A percentile compares a stretch with the other conserved stretches of the same genome.
These are phyloP conservation scores for Mactromeris polynyma DNA, from an alignment of 2,888 invertebrate species.

Conservation along the genomic window DNA sequence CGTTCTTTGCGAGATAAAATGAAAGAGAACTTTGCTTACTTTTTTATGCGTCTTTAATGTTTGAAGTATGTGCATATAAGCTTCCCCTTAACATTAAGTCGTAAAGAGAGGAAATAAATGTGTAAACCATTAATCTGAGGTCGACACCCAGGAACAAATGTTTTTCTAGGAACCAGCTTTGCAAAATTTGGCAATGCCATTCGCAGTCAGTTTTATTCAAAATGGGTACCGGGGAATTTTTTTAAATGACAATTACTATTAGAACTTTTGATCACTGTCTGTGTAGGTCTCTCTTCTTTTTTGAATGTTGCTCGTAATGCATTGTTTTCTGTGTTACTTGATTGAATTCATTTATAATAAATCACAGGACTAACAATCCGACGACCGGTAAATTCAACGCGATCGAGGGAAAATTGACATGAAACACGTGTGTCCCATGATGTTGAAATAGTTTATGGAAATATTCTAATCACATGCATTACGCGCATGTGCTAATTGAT, in stretches of 20 bases:
- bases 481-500: not conserved
- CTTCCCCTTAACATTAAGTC: not conserved
- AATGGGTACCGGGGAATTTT: no score
- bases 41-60: not conserved
- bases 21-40: not conserved
- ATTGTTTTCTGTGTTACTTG: not conserved
- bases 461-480: not conserved
- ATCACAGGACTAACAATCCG: not conserved
- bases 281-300: not conserved
- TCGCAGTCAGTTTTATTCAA: no score
- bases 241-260: no score
- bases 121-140: not conserved
- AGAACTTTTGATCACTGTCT: no score
- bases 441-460: not conserved
- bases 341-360: not conserved
- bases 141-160: not conserved
- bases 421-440: not conserved
- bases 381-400: not conserved
- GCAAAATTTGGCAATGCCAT: not conserved
- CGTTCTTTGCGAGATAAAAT: not conserved
- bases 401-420: not conserved
- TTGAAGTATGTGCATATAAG: not conserved
- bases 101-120: not conserved
- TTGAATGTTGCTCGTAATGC: not conserved
- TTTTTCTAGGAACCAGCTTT: not conserved